phyloP scores from a whole-genome alignment of 2,113 vertebrate genomes.

The Prinia subflava region DNA sequence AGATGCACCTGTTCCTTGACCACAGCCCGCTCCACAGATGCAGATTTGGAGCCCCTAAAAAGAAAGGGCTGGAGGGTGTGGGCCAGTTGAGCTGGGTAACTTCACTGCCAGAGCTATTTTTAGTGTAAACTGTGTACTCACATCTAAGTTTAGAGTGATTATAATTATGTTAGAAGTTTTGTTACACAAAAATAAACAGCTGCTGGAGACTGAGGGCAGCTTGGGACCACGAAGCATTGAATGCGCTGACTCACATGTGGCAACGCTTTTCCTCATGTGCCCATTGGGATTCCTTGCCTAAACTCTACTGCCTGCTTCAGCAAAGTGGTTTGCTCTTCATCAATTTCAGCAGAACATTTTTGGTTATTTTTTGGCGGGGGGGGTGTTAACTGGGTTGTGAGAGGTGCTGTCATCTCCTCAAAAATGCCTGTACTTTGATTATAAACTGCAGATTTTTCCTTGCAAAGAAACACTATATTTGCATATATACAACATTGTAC shows the following conservation, averaged over 20 bases:
- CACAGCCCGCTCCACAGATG: not conserved
- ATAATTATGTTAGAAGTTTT: conserved; percentile 35
- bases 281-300: not conserved
- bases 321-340: not conserved
- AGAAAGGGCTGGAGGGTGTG: not conserved
- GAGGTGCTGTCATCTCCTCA: not conserved
- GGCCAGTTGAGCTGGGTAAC: not conserved
- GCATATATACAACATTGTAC: not conserved
- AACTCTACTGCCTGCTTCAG: not conserved
- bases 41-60: not conserved
- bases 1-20: conserved; percentile 12
- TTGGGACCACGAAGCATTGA: not conserved
- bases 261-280: not conserved
- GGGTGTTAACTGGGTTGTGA: not conserved
- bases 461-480: not conserved
- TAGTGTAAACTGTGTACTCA: not conserved
- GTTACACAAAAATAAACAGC: conserved; percentile 27
- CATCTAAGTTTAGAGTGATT: conserved; percentile 23
- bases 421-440: not conserved
- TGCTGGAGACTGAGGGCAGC: not conserved
- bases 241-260: not conserved
- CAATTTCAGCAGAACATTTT: not conserved
- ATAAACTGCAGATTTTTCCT: not conserved
- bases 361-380: not conserved
- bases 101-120: conserved; percentile 4